Conservation (phyloP, 92 coral and sea anemone genomes). For the Porites lobata region DNA sequence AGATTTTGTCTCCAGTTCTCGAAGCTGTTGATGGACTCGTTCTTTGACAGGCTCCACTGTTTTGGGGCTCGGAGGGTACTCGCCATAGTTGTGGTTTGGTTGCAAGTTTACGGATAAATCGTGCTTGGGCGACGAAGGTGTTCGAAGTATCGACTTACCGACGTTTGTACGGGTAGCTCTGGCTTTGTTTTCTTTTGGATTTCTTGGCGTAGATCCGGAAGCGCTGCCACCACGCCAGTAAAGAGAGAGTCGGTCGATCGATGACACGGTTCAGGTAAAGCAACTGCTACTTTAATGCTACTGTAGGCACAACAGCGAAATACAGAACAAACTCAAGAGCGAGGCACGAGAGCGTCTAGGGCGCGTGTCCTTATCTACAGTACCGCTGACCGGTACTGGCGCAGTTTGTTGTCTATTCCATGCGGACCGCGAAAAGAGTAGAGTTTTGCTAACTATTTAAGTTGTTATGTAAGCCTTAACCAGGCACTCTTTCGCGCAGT, state of each 20-base stretch:
- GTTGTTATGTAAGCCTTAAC: no score
- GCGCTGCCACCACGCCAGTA: no score
- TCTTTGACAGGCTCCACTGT: slow-evolving; percentile 37
- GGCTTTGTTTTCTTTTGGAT: no score
- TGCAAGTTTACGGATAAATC: slow-evolving; percentile 16
- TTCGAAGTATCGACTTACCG: slow-evolving; percentile 32
- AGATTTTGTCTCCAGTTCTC: no score
- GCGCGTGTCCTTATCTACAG: no score
- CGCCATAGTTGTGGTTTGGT: slow-evolving; percentile 4
- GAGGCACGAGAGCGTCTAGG: no score
- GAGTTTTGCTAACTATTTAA: no score
- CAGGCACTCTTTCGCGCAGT: no score
- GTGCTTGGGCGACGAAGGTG: slow-evolving; percentile 39
- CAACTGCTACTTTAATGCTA: not conserved
- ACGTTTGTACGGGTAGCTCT: not conserved
- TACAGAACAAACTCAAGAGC: not conserved
- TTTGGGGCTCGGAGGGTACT: slow-evolving; percentile 19
- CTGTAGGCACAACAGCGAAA: not conserved
- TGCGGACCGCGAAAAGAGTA: no score
- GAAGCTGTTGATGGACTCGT: slow-evolving; percentile 26
- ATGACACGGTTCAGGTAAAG: not conserved
- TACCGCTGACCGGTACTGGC: slow-evolving; percentile 25
- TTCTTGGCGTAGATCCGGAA: no score
- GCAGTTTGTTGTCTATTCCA: not conserved
- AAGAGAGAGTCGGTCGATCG: no score